phyloP scores from a whole-genome alignment of 2,888 invertebrate genomes.

The Eledone cirrhosa region DNA sequence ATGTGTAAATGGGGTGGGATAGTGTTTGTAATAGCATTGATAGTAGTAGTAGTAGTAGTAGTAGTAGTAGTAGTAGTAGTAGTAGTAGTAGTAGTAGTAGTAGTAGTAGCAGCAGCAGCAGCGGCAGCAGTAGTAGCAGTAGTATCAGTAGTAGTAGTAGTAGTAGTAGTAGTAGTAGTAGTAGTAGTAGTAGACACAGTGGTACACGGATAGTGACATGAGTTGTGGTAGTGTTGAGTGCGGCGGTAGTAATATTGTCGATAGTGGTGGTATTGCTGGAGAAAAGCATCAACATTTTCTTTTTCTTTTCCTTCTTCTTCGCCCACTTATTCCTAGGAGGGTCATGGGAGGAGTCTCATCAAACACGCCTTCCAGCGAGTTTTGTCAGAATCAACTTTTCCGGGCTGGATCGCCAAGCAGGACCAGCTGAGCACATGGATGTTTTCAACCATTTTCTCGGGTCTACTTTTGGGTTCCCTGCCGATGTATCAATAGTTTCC shows the following conservation, averaged over 20 bases:
- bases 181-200: slow-evolving; percentile 4
- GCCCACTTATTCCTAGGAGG: too few relatives aligned
- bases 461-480: too few relatives aligned
- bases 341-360: too few relatives aligned
- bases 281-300: background rate
- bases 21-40: slow-evolving; percentile 1
- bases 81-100: slow-evolving; percentile 24
- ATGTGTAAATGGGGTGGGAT: background rate
- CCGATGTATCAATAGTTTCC: too few relatives aligned
- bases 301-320: too few relatives aligned
- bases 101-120: slow-evolving; percentile 17
- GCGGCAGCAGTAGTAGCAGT: background rate
- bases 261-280: slow-evolving; percentile 17
- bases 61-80: slow-evolving; percentile 28
- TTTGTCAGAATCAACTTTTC: too few relatives aligned
- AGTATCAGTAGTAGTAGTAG: too few relatives aligned
- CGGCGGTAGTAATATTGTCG: slow-evolving; percentile 21
- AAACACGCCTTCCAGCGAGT: too few relatives aligned
- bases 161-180: too few relatives aligned
- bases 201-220: background rate
- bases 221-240: slow-evolving; percentile 27
- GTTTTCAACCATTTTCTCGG: too few relatives aligned
- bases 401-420: too few relatives aligned
- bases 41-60: slow-evolving; percentile 29
- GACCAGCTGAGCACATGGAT: too few relatives aligned